A percentile compares a stretch with the other conserved stretches of the same genome.
Conservation (phyloP, 2,113 vertebrate genomes). For the Mixornis gularis region DNA sequence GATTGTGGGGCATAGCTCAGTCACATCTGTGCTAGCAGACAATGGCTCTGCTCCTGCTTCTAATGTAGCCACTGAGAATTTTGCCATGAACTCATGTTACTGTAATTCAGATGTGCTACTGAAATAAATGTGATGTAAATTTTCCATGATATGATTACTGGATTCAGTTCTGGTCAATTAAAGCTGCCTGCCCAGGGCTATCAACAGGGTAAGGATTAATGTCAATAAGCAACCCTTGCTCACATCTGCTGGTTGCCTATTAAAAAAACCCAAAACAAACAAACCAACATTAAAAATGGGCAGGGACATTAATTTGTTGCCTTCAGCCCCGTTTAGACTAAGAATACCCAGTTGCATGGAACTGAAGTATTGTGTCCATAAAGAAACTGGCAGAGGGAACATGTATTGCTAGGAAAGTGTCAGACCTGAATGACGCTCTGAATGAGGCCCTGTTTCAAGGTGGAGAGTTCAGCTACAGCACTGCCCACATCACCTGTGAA, state of each 20-base stretch:
- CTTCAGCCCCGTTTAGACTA: neutral
- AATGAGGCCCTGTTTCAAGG: neutral
- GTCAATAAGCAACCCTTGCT: conserved; percentile 17
- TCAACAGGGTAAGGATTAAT: conserved; percentile 45
- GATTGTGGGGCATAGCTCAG: neutral
- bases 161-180: conserved; percentile 59
- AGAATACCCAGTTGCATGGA: neutral
- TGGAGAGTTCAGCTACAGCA: neutral
- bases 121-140: conserved; percentile 42
- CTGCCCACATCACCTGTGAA: neutral
- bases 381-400: neutral
- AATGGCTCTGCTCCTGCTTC: conserved; percentile 3
- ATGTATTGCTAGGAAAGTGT: neutral
- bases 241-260: conserved; percentile 30
- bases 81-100: neutral
- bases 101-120: conserved; percentile 35
- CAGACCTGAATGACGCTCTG: neutral
- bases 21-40: neutral
- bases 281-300: neutral
- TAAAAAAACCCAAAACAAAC: neutral
- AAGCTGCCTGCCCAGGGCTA: conserved; percentile 26
- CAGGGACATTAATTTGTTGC: neutral
- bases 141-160: conserved; percentile 53
- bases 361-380: neutral
- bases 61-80: neutral